Conservation (phyloP, 2,113 vertebrate species). For the Sminthopsis crassicaudata region DNA sequence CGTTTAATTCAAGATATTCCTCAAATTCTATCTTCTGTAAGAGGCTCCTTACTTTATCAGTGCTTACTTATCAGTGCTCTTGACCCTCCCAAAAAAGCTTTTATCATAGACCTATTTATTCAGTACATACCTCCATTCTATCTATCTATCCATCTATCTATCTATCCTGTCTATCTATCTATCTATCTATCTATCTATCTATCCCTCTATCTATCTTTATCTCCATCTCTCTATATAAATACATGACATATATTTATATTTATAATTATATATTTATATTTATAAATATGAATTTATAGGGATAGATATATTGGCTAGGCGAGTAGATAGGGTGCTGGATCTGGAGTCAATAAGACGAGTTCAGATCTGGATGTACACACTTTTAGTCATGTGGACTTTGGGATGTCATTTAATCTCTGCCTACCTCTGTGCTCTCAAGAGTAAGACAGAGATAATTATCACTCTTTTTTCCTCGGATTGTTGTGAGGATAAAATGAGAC, state of each 20-base stretch:
- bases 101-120: background rate
- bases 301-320: background rate
- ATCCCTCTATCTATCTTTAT: no score
- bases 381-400: background rate
- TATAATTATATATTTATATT: no score
- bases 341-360: background rate
- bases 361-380: background rate
- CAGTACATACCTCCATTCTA: background rate
- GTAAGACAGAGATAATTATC: background rate
- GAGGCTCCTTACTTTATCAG: background rate
- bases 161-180: no score
- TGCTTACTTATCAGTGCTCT: background rate
- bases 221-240: no score
- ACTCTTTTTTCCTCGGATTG: background rate
- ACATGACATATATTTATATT: no score
- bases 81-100: background rate
- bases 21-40: accelerated
- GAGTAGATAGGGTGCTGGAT: background rate
- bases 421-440: background rate
- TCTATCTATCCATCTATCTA: no score
- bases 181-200: no score
- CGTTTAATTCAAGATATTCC: background rate
- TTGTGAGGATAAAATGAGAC: background rate
- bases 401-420: background rate
- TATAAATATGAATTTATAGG: no score